A percentile compares a stretch with the other conserved stretches of the same genome.
These are phyloP conservation scores for Eriocheir sinensis DNA, from an alignment of 1,140 invertebrate genomes.

Conservation along the genomic window DNA sequence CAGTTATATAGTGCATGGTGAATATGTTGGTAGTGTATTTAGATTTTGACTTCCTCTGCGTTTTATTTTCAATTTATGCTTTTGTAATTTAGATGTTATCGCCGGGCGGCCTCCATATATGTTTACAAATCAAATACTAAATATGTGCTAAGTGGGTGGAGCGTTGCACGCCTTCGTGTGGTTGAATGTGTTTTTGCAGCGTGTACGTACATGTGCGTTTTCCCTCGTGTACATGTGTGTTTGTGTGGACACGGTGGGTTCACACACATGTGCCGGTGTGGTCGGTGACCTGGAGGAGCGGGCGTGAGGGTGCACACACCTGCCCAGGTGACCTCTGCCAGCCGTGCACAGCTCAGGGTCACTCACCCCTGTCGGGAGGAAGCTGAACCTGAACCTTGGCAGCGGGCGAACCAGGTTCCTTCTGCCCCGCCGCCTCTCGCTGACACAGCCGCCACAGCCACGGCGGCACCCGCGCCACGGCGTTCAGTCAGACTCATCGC, in stretches of 20 bases:
- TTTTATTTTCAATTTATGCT: background rate
- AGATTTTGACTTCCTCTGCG: too few relatives aligned
- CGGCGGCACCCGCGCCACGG: background rate
- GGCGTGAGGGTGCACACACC: background rate
- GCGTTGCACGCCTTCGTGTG: background rate
- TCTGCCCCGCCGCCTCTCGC: background rate
- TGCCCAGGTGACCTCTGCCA: slow-evolving; percentile 4
- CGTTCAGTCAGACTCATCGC: background rate
- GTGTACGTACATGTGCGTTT: too few relatives aligned
- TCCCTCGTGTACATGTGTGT: background rate
- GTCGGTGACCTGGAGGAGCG: background rate
- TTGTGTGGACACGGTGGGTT: background rate
- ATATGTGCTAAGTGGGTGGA: background rate
- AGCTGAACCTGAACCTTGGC: background rate
- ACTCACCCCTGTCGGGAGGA: background rate
- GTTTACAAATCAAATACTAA: background rate
- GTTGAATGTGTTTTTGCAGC: too few relatives aligned
- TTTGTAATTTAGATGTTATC: background rate
- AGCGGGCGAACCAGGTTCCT: background rate
- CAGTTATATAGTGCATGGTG: too few relatives aligned
- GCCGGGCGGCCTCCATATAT: background rate
- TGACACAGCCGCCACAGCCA: background rate
- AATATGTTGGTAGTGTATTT: background rate
- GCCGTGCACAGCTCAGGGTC: background rate
- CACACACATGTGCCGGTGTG: background rate